Conservation (phyloP, 2,888 invertebrate species). For the Nycteola revayana region DNA sequence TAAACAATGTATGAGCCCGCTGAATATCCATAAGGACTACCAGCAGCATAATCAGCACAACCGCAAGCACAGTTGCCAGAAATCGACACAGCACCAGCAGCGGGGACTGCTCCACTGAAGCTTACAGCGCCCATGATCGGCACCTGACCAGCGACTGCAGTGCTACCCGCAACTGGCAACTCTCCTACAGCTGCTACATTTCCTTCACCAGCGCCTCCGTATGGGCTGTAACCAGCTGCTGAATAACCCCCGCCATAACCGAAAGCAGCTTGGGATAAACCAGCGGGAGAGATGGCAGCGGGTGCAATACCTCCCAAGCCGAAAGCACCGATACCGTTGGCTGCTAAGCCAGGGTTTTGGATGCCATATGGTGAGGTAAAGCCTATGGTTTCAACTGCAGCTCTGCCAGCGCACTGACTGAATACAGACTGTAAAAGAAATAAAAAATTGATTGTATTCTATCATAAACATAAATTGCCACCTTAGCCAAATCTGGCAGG, state of each 20-base stretch:
- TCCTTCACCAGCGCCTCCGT: constrained; percentile 31
- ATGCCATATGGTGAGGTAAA: no score
- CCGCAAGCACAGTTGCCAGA: constrained; percentile 34
- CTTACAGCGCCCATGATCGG: constrained; percentile 42
- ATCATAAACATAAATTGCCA: no score
- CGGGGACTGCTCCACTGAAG: constrained; percentile 39
- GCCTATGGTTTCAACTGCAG: no score
- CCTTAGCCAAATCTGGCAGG: no score
- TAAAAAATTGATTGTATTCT: no score
- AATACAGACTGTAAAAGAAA: no score
- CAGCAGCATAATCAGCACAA: constrained; percentile 9
- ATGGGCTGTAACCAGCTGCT: constrained; percentile 7
- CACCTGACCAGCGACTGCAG: constrained; percentile 36
- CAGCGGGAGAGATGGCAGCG: constrained; percentile 1
- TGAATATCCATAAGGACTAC: no score
- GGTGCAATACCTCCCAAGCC: no score
- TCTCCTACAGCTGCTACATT: constrained; percentile 30
- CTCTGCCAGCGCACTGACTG: no score
- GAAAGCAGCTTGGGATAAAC: constrained; percentile 2
- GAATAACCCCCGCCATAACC: neutral
- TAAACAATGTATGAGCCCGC: no score
- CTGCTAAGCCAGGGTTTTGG: no score
- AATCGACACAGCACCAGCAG: constrained; percentile 39
- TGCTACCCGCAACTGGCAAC: constrained; percentile 36
- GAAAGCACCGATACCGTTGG: neutral